Percentiles rank a stretch among this genome's conserved stretches.
Conservation (phyloP, 2,888 invertebrate species). For the Nomada goodeniana region DNA sequence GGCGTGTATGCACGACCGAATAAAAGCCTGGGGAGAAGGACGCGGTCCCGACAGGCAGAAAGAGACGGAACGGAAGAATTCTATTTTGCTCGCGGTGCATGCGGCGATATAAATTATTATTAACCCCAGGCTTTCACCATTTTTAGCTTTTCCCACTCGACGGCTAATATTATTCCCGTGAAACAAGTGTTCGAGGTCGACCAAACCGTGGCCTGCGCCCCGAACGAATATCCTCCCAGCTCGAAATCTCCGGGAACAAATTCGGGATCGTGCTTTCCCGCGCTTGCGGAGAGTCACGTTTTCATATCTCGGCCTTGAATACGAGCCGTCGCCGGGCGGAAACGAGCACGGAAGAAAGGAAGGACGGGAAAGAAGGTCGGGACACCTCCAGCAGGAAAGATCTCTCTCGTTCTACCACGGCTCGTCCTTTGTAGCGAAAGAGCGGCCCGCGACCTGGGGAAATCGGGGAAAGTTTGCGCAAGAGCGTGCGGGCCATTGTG, state of each 20-base stretch:
- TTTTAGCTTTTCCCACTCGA: background rate
- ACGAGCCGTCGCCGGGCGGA: constrained; percentile 35
- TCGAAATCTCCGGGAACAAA: constrained; percentile 7
- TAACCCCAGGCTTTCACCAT: background rate
- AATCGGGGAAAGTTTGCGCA: constrained; percentile 83
- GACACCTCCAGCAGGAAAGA: constrained; percentile 28
- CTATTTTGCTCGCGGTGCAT: background rate
- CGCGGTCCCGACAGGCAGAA: too few relatives aligned
- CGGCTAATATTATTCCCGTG: background rate
- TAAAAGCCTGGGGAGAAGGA: background rate
- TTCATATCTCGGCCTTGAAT: constrained; percentile 53
- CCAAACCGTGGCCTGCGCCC: background rate
- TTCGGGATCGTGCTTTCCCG: constrained; percentile 21
- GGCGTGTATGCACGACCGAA: background rate
- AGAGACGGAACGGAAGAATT: background rate
- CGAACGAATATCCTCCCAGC: background rate
- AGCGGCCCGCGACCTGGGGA: constrained; percentile 61
- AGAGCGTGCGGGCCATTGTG: constrained; percentile 75
- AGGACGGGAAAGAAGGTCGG: constrained; percentile 25
- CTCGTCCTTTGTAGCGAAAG: constrained; percentile 54
- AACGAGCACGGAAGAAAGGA: constrained; percentile 14
- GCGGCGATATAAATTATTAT: background rate
- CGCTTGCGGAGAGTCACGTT: constrained; percentile 41
- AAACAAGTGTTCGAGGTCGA: background rate
- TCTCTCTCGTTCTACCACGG: constrained; percentile 26